Conservation (phyloP, 2,113 vertebrate genomes). For the Trinectes maculatus region DNA sequence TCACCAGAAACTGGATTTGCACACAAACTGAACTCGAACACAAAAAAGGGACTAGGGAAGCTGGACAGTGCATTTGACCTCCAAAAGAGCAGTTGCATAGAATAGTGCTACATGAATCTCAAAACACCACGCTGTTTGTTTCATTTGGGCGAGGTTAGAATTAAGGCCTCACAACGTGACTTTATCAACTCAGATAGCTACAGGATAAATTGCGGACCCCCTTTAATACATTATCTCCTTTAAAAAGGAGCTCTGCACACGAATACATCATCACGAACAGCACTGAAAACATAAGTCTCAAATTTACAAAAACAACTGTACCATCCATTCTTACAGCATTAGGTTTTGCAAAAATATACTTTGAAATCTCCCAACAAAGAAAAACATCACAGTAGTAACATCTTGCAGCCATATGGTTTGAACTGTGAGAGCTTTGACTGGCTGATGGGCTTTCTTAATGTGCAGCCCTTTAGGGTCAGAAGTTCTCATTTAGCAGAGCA, state of each 20-base stretch:
- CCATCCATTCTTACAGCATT: constrained; percentile 14
- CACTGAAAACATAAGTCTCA: constrained; percentile 7
- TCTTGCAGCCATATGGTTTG: too few relatives aligned
- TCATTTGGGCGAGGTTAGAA: constrained; percentile 18
- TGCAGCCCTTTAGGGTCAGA: constrained; percentile 2
- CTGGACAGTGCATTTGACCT: constrained; percentile 4
- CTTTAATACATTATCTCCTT: constrained; percentile 19
- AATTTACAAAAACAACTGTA: constrained; percentile 24
- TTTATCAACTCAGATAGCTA: neutral
- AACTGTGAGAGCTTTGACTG: constrained; percentile 10
- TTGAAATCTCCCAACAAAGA: constrained; percentile 25
- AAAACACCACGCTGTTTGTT: neutral
- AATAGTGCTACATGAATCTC: constrained; percentile 23
- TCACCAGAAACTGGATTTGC: neutral
- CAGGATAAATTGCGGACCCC: constrained; percentile 9
- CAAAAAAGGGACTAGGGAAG: neutral
- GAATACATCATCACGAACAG: constrained; percentile 2
- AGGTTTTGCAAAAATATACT: constrained; percentile 6
- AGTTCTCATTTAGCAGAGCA: constrained; percentile 14
- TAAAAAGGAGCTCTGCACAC: constrained; percentile 13
- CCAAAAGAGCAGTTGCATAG: constrained; percentile 63
- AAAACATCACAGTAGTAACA: neutral
- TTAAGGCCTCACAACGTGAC: constrained; percentile 18
- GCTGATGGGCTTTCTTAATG: constrained; percentile 11
- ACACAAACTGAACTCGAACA: neutral